These are phyloP conservation scores for Harmothoe impar DNA, from an alignment of 2,888 invertebrate species.

Conservation along the genomic window DNA sequence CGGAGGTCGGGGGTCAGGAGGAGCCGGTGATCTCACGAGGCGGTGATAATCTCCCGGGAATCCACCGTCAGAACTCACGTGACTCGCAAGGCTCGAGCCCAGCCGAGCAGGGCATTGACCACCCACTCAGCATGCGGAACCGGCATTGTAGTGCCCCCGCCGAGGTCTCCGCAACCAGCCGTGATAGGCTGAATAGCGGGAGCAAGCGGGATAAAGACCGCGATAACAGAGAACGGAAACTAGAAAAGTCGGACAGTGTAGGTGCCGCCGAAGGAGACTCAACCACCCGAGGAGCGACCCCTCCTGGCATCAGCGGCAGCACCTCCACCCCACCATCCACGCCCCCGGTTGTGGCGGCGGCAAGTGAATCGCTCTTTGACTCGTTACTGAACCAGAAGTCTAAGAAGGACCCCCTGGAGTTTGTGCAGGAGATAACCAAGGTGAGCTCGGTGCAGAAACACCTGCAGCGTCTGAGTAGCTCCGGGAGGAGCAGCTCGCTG, in stretches of 20 bases:
- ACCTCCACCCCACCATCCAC: too few species aligned
- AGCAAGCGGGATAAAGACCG: constrained; percentile 56
- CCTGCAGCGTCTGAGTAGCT: constrained; percentile 16
- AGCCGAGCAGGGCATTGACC: background rate
- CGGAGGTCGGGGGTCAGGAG: background rate
- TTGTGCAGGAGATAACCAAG: constrained; percentile 54
- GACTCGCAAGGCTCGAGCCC: background rate
- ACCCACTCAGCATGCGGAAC: constrained; percentile 35
- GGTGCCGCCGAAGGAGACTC: background rate
- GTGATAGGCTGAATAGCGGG: background rate
- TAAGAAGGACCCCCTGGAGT: constrained; percentile 56
- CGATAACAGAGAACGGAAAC: constrained; percentile 46
- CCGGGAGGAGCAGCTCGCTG: constrained; percentile 1
- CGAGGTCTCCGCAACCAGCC: background rate
- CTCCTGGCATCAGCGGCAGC: background rate
- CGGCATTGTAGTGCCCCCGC: constrained; percentile 16
- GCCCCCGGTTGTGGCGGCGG: background rate
- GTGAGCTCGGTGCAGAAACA: constrained; percentile 42
- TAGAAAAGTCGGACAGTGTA: constrained; percentile 15
- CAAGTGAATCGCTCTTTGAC: background rate
- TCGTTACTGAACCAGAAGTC: background rate
- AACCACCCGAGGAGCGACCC: background rate
- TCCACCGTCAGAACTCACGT: constrained; percentile 32
- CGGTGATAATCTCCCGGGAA: background rate
- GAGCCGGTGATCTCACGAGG: too few species aligned